Percentiles rank a stretch among this genome's conserved stretches.
phyloP scores from a whole-genome alignment of 35 echinoderm and acorn worm genomes.

The Heliocidaris erythrogramma region DNA sequence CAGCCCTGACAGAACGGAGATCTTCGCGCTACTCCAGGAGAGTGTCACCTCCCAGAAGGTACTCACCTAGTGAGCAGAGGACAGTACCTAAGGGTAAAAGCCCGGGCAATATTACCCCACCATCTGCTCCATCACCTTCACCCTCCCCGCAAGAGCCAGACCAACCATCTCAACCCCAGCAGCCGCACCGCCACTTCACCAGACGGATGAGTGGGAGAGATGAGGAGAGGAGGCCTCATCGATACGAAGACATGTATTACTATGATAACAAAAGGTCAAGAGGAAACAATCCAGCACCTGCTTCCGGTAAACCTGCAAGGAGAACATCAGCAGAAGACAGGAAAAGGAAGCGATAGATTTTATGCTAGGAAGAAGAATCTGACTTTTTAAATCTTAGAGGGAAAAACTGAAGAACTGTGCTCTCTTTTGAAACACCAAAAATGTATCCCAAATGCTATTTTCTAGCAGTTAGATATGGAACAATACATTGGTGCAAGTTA shows the following conservation, averaged over 20 bases:
- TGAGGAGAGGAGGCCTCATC: constrained; percentile 44
- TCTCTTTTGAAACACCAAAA: too few species aligned
- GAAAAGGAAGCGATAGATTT: constrained; percentile 22
- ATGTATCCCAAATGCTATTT: too few species aligned
- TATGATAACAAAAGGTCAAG: constrained; percentile 27
- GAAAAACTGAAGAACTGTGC: neutral
- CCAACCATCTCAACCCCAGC: constrained; percentile 8
- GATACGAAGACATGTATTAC: constrained; percentile 44
- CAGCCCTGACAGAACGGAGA: constrained; percentile 7
- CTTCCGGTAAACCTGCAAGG: neutral
- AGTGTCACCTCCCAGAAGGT: constrained; percentile 5
- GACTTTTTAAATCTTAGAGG: neutral
- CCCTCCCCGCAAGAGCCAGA: neutral
- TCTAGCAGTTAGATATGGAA: neutral
- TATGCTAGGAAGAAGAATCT: neutral
- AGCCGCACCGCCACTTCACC: constrained; percentile 33
- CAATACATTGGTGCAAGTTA: neutral
- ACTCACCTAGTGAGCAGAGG: constrained; percentile 25
- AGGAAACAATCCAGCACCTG: neutral
- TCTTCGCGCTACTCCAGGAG: constrained; percentile 8
- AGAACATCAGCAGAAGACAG: constrained; percentile 38
- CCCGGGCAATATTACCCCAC: neutral
- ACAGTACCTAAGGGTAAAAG: neutral
- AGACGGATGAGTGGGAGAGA: constrained; percentile 30
- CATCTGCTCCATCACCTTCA: neutral